Base-by-base conservation (phyloP, 2,113 vertebrate species). In the Indicator indicator region DNA sequence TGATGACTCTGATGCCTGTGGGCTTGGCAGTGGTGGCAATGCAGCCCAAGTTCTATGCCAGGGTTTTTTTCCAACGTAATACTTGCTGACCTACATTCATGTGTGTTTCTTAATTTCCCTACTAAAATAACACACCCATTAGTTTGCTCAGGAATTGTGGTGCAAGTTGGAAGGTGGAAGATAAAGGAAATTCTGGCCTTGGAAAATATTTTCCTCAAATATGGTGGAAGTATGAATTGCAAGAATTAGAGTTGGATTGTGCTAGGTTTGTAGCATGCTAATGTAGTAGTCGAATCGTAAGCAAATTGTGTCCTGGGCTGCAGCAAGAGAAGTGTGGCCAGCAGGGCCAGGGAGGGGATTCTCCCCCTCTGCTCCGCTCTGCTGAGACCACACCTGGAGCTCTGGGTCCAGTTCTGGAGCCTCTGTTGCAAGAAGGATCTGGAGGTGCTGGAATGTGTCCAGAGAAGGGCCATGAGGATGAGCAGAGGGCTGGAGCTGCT, bases 61-160 rank as follows among this genome's bases (percentile, higher is more conserved):
- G 64, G 64, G 19, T 68, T 94, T 93, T 92, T 94, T 71, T 92
- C 84, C 79, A 88, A 32, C 76, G 14, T 94, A 90, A 87, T 93
- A 94, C 91, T 94, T 80, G 75, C 83, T 96, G 96, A 95, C 93
- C 89, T 97, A 96, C 89, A 96, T 96, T 96, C 88, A 58, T 58
- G 76, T 72, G 69, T 64, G 62, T 95, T 95, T 96, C 94, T 83
- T 97, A 95, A 97, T 94, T 91, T 94, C 89, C 92, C 89, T 93
- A 65, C 93, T 97, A 93, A 95, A 95, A 90, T 90, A 88, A 95
- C 94, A 96, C 91, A 81, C 93, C 93, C 79, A 81, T 90, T 94
- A 95, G 91, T 95, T 96, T 95, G 76, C 75, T 88, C 5, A 88
- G 94, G 83, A 88, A 72, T 56, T 65, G 75, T 88, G 73, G 44